A percentile compares a stretch with the other conserved stretches of the same genome.
Evolutionary conservation across 2,888 invertebrate genomes (phyloP).

Genomic region (Panzeria rudis): DNA sequence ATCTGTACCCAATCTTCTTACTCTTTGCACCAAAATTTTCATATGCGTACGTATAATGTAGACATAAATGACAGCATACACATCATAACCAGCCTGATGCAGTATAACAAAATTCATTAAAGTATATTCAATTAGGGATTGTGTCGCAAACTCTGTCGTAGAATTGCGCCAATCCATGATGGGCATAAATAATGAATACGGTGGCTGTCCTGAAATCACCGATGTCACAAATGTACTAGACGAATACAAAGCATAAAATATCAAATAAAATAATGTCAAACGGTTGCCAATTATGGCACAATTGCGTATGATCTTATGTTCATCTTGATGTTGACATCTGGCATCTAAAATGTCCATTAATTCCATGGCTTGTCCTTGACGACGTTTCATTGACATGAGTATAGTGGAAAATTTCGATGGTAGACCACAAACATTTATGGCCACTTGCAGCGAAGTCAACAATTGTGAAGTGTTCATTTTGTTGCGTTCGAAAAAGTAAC

Average conservation of each 20-base stretch:
- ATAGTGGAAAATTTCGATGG: slow-evolving; percentile 72
- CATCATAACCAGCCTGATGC: slow-evolving; percentile 72
- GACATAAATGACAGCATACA: slow-evolving; percentile 72
- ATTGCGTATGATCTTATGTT: slow-evolving; percentile 62
- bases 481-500: slow-evolving; percentile 42
- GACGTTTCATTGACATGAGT: slow-evolving; percentile 46
- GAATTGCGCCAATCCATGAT: slow-evolving; percentile 73
- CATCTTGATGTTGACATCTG: slow-evolving; percentile 66
- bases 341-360: slow-evolving; percentile 73
- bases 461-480: slow-evolving; percentile 73
- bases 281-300: slow-evolving; percentile 71
- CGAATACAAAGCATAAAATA: slow-evolving; percentile 61
- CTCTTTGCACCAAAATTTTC: slow-evolving; percentile 66
- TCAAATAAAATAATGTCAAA: slow-evolving; percentile 71
- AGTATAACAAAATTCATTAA: slow-evolving; percentile 66
- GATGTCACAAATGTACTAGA: slow-evolving; percentile 65
- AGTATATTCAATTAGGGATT: slow-evolving; percentile 66
- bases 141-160: slow-evolving; percentile 65
- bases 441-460: slow-evolving; percentile 75
- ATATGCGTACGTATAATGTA: slow-evolving; percentile 66
- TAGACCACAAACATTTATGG: slow-evolving; percentile 73
- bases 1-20: slow-evolving; percentile 52
- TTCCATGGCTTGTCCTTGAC: slow-evolving; percentile 61
- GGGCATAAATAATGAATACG: slow-evolving; percentile 72
- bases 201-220: slow-evolving; percentile 70